Percentiles rank a stretch among this genome's conserved stretches.
Evolutionary conservation across 1,140 invertebrate genomes (phyloP).

Genomic region (Hycleus phaleratus): DNA sequence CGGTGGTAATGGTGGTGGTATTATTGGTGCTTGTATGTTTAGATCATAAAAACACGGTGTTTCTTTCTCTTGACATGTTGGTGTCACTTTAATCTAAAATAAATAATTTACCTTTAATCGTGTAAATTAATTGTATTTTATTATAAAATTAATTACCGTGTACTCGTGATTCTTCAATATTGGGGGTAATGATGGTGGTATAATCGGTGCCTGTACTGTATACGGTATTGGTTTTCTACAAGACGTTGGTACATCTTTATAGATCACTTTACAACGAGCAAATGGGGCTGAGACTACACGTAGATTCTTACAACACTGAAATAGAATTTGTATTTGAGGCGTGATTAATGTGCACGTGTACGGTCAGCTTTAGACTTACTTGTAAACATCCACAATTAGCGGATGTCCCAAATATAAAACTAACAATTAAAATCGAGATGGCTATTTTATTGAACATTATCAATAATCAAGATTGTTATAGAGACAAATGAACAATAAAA

Average conservation of each 20-base stretch:
- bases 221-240: neutral
- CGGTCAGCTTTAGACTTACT: constrained; percentile 12
- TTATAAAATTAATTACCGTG: neutral
- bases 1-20: neutral
- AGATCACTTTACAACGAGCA: constrained; percentile 11
- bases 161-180: neutral
- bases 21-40: neutral
- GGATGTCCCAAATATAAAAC: no score
- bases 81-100: neutral
- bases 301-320: constrained; percentile 20
- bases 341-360: no score
- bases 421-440: no score
- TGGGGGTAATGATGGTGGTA: neutral
- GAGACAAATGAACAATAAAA: no score
- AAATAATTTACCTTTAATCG: neutral
- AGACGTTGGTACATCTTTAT: neutral
- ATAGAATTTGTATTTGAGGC: neutral
- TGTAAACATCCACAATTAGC: constrained; percentile 21
- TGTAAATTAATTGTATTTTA: neutral
- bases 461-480: no score
- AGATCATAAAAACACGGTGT: neutral
- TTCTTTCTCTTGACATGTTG: neutral
- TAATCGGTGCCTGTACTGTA: neutral
- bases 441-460: no score
- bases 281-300: constrained; percentile 15